Evolutionary conservation across 2,888 invertebrate genomes (phyloP).

Genomic region (Hypolimnas misippus): DNA sequence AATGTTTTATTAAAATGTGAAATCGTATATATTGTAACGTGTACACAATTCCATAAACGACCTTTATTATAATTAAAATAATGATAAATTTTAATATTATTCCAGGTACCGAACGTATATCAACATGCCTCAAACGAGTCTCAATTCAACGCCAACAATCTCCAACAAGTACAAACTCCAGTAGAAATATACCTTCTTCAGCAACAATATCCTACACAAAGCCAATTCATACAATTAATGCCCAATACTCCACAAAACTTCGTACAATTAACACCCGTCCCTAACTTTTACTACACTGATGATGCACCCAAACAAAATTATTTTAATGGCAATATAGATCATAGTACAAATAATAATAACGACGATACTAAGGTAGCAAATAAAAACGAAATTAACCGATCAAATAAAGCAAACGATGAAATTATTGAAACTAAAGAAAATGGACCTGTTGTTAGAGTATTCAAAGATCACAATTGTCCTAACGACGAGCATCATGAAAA

Average conservation of each 20-base stretch:
- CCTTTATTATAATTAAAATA: not conserved
- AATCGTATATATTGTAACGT: no score
- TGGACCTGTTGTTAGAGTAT: slow-evolving; percentile 65
- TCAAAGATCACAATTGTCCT: slow-evolving; percentile 71
- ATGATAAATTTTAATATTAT: not conserved
- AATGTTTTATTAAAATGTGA: no score
- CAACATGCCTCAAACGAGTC: slow-evolving; percentile 42
- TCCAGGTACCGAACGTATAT: slow-evolving; percentile 39
- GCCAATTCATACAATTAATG: slow-evolving; percentile 47
- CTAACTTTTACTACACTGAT: slow-evolving; percentile 48
- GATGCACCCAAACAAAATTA: slow-evolving; percentile 46
- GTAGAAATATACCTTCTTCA: slow-evolving; percentile 64
- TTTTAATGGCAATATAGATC: slow-evolving; percentile 54
- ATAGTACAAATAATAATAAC: slow-evolving; percentile 39
- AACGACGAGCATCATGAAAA: slow-evolving; percentile 47
- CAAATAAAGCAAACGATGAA: slow-evolving; percentile 49
- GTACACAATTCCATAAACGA: no score
- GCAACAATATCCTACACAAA: slow-evolving; percentile 56
- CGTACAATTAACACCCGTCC: slow-evolving; percentile 45
- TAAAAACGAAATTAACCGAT: slow-evolving; percentile 21
- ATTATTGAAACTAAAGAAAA: slow-evolving; percentile 51
- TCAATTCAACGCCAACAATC: slow-evolving; percentile 23
- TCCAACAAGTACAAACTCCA: slow-evolving; percentile 46
- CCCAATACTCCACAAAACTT: slow-evolving; percentile 42
- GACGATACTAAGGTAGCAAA: slow-evolving; percentile 30